Base-by-base conservation (phyloP, 1,140 invertebrate species). In the Calycopis cecrops region DNA sequence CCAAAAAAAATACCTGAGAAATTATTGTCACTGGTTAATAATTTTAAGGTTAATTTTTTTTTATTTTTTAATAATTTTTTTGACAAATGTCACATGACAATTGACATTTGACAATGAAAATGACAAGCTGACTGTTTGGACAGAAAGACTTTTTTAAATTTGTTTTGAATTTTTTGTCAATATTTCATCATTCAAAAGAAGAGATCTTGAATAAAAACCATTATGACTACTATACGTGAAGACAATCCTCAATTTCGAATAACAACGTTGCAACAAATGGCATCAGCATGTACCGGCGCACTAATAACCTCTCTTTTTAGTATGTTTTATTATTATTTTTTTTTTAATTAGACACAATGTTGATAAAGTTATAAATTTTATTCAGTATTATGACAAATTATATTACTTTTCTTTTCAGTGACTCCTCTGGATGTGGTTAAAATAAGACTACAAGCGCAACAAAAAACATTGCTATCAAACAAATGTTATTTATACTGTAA, bases 351-450 rank as follows among this genome's bases (percentile, higher is more conserved):
- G 17, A 12, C 40, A 42, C 12, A n/a, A 16, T 42, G 8, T 17
- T 4, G 9, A 0, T 37, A 35, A 34, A 35, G 9, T 17, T 35
- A 0, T 11, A n/a, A n/a, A n/a, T n/a, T n/a, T n/a, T n/a, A n/a
- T n/a, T n/a, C n/a, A n/a, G n/a, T 17, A n/a, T 11, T 35, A n/a
- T 10, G 8, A 11, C 34, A 4, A 35, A 14, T n/a, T n/a, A n/a
- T 1, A 11, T 8, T 1, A 33, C 28, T 35, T 50, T 44, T 55
- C 65, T 57, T 92, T 92, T 42, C 78, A 99, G 98, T 99, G 71
- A 99, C 98, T 4, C 98, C 98, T 0, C 86, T 99, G 60, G 98
- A 99, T 91, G 98, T 99, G 17, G 96, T 99, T 0, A 99, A 99
- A 90, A 98, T 99, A 61, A 91, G 98, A 34, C 88, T 99, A 12